These are phyloP conservation scores for Troides oblongomaculatus DNA, from an alignment of 2,888 invertebrate genomes.

Conservation along the genomic window DNA sequence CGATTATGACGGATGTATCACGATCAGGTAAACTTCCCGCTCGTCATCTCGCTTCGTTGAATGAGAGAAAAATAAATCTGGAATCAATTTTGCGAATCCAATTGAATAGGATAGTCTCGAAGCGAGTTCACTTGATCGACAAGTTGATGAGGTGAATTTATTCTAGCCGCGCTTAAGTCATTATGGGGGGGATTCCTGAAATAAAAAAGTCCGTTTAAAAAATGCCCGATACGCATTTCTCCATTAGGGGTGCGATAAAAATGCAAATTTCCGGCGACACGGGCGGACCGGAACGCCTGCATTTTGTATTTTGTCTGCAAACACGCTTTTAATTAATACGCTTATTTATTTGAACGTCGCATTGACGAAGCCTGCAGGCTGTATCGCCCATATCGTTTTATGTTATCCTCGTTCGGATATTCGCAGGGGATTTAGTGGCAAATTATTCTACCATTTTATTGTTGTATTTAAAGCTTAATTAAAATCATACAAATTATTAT, in stretches of 20 bases:
- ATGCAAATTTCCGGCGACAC: slow-evolving; percentile 43
- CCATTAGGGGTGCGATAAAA: slow-evolving; percentile 42
- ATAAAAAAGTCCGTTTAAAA: slow-evolving; percentile 25
- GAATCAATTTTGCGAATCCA: too few species aligned
- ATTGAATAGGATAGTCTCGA: slow-evolving; percentile 2
- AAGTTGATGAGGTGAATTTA: slow-evolving; percentile 23
- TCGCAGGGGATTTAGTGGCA: slow-evolving; percentile 24
- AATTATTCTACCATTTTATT: slow-evolving; percentile 25
- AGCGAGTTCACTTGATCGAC: slow-evolving; percentile 17
- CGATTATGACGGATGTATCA: too few species aligned
- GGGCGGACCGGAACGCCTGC: slow-evolving; percentile 30
- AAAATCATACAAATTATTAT: slow-evolving; percentile 28
- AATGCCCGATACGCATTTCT: slow-evolving; percentile 42
- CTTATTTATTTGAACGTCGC: slow-evolving; percentile 53
- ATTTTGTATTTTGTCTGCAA: slow-evolving; percentile 60
- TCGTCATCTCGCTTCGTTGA: too few species aligned
- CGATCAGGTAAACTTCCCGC: too few species aligned
- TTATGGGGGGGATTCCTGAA: slow-evolving; percentile 25
- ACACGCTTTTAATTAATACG: slow-evolving; percentile 71
- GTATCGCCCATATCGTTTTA: slow-evolving; percentile 34
- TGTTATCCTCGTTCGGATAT: slow-evolving; percentile 25
- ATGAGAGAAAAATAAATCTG: too few species aligned
- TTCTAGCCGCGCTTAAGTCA: slow-evolving; percentile 27
- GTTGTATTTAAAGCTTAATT: slow-evolving; percentile 28
- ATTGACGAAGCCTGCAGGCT: slow-evolving; percentile 37